Percentiles rank a stretch among this genome's conserved stretches.
Conservation (phyloP, 2,888 invertebrate species). For the Erebia palarica region DNA sequence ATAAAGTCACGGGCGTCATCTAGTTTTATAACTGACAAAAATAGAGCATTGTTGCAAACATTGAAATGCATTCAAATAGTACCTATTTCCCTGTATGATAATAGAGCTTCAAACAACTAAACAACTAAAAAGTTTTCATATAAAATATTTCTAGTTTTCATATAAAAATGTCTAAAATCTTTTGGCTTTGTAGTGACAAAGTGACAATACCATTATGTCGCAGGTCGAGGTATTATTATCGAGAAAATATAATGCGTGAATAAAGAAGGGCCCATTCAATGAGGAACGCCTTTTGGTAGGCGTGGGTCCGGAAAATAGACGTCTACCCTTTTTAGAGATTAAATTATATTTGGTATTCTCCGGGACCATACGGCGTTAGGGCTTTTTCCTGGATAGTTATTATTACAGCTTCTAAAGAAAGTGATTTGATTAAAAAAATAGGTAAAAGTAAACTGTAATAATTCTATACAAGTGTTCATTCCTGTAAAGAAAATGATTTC, state of each 20-base stretch:
- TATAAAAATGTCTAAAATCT: constrained; percentile 24
- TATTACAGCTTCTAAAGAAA: constrained; percentile 1
- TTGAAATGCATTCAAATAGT: no score
- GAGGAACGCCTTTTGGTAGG: constrained; percentile 61
- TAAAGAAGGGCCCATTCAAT: constrained; percentile 67
- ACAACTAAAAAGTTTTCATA: background rate
- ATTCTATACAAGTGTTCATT: no score
- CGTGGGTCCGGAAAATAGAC: constrained; percentile 65
- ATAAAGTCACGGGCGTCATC: no score
- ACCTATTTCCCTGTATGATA: no score
- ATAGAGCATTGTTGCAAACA: no score
- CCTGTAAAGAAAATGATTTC: no score
- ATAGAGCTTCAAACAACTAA: background rate
- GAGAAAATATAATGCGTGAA: constrained; percentile 66
- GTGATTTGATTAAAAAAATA: background rate
- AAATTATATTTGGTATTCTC: constrained; percentile 72
- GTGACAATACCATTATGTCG: constrained; percentile 51
- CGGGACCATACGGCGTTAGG: constrained; percentile 49
- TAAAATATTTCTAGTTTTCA: constrained; percentile 10
- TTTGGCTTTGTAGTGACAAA: constrained; percentile 47
- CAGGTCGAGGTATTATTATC: constrained; percentile 54
- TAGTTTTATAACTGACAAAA: no score
- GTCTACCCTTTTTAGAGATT: constrained; percentile 70
- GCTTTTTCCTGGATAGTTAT: constrained; percentile 30
- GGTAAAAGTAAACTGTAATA: no score